phyloP scores from a whole-genome alignment of 2,113 vertebrate genomes.

The Istiophorus platypterus region DNA sequence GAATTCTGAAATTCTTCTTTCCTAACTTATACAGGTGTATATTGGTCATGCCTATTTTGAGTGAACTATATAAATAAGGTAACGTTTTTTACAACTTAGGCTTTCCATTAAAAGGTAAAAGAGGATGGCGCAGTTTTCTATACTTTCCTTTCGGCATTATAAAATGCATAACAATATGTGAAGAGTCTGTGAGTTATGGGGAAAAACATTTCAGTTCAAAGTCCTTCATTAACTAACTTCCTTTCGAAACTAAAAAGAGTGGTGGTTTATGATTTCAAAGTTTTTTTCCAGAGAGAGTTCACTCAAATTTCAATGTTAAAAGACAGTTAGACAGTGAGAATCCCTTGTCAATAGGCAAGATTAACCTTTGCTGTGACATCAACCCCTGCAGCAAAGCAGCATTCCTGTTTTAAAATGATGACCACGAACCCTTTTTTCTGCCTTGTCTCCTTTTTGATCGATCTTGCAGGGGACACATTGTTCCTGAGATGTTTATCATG shows the following conservation, averaged over 20 bases:
- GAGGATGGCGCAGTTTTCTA: too few species aligned
- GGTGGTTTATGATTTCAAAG: neutral
- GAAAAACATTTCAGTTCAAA: neutral
- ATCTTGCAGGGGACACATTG: neutral
- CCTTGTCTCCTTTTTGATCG: neutral
- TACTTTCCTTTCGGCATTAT: too few species aligned
- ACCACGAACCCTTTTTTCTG: neutral
- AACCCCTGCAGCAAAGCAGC: neutral
- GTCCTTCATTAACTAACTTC: neutral
- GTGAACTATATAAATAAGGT: too few species aligned
- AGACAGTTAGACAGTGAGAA: neutral
- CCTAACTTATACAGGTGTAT: too few species aligned
- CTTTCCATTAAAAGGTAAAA: neutral
- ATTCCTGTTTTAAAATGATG: neutral
- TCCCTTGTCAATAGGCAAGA: neutral
- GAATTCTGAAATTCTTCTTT: neutral
- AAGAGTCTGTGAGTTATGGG: too few species aligned
- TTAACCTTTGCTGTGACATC: neutral
- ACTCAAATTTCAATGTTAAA: neutral
- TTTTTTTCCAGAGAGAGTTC: neutral
- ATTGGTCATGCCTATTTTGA: too few species aligned
- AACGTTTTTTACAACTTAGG: too few species aligned
- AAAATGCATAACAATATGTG: neutral
- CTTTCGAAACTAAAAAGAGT: neutral
- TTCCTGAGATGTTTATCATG: neutral